These are phyloP conservation scores for Mamestra configurata DNA, from an alignment of 1,140 invertebrate genomes.

Conservation along the genomic window DNA sequence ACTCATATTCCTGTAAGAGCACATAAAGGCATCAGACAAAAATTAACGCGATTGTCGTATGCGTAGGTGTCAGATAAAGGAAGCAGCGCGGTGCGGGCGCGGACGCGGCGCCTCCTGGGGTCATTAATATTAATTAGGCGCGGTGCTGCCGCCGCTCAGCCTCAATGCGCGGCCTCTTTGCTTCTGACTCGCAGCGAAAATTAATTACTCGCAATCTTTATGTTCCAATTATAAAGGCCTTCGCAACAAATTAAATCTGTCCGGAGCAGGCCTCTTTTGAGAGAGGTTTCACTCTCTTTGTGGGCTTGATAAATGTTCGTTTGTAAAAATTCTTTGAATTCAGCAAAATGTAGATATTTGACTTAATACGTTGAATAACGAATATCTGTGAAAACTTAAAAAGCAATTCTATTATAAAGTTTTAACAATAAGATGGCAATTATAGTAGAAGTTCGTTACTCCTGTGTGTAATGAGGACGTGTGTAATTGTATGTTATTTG, in stretches of 20 bases:
- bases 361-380: constrained; percentile 83
- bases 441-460: constrained; percentile 63
- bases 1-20: constrained; percentile 20
- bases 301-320: constrained; percentile 87
- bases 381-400: constrained; percentile 61
- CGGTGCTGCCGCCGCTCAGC: constrained; percentile 74
- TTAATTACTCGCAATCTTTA: constrained; percentile 88
- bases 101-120: constrained; percentile 73
- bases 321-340: constrained; percentile 82
- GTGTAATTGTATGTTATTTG: constrained; percentile 83
- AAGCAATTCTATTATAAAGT: constrained; percentile 62
- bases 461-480: constrained; percentile 69
- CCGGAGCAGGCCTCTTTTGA: constrained; percentile 85
- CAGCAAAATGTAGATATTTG: constrained; percentile 82
- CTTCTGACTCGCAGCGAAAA: constrained; percentile 87
- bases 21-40: constrained; percentile 54
- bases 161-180: constrained; percentile 83
- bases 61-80: constrained; percentile 75
- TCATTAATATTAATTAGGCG: constrained; percentile 88
- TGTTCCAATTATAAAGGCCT: constrained; percentile 88
- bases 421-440: constrained; percentile 72
- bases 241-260: constrained; percentile 88
- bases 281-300: constrained; percentile 87
- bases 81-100: constrained; percentile 57
- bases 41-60: constrained; percentile 61